These are phyloP conservation scores for Gryon sp. DNA, from an alignment of 1,140 invertebrate species.

Conservation along the genomic window DNA sequence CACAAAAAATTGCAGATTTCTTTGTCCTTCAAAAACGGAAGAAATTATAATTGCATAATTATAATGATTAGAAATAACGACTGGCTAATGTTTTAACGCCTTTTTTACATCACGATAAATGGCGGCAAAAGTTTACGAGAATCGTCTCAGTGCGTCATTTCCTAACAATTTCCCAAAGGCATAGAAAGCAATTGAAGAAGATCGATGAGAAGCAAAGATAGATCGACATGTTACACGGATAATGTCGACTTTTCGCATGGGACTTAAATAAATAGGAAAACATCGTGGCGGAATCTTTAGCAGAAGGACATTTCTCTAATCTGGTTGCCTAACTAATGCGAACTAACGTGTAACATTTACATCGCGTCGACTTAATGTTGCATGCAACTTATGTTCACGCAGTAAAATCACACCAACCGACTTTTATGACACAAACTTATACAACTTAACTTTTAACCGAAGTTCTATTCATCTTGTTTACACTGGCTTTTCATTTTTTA, in stretches of 20 bases:
- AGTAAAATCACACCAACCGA: slow-evolving; percentile 26
- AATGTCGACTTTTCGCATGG: slow-evolving; percentile 36
- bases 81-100: background rate
- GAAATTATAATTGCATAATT: background rate
- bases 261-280: slow-evolving; percentile 51
- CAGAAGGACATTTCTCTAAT: slow-evolving; percentile 41
- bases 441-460: slow-evolving; percentile 18
- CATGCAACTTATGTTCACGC: slow-evolving; percentile 41
- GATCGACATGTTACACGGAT: slow-evolving; percentile 38
- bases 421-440: slow-evolving; percentile 39
- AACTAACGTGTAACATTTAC: slow-evolving; percentile 46
- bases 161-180: slow-evolving; percentile 54
- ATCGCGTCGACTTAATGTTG: slow-evolving; percentile 41
- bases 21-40: background rate
- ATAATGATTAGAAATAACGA: background rate
- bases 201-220: slow-evolving; percentile 46
- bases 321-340: slow-evolving; percentile 38
- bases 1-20: too few species aligned
- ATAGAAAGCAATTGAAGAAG: slow-evolving; percentile 53
- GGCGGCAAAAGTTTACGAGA: slow-evolving; percentile 39
- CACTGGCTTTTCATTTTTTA: background rate
- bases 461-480: slow-evolving; percentile 7
- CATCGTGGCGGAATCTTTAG: slow-evolving; percentile 33
- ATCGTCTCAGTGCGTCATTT: slow-evolving; percentile 45
- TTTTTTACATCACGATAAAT: slow-evolving; percentile 42